Evolutionary conservation across 2,797 vertebrate species (phyloP).

Genomic region (Tachyglossus aculeatus): DNA sequence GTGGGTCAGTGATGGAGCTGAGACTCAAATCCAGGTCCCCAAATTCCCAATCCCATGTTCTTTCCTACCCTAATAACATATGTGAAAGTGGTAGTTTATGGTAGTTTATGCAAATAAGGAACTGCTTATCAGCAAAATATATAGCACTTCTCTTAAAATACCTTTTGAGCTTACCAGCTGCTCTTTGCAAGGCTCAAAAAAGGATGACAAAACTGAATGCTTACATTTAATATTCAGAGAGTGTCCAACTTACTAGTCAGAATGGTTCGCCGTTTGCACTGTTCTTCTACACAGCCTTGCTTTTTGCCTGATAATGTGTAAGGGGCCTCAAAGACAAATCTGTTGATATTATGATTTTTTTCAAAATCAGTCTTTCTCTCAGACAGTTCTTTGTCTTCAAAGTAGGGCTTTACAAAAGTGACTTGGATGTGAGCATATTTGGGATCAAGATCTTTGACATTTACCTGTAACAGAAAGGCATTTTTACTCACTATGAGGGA

Average conservation of each 20-base stretch:
- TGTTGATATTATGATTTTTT: conserved; percentile 92
- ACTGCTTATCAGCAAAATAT: conserved; percentile 7
- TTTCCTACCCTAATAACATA: too few relatives aligned
- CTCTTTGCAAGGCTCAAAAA: conserved; percentile 5
- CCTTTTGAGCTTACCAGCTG: conserved; percentile 25
- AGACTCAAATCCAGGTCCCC: too few relatives aligned
- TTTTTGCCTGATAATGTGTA: conserved; percentile 96
- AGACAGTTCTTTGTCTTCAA: conserved; percentile 90
- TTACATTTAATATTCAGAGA: background rate
- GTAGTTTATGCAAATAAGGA: conserved; percentile 13
- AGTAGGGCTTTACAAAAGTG: conserved; percentile 93
- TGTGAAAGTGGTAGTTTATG: too few relatives aligned
- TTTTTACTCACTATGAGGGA: conserved; percentile 5
- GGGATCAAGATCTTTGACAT: conserved; percentile 88
- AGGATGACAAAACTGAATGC: conserved; percentile 4
- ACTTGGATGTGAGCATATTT: conserved; percentile 95
- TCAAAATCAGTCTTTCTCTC: conserved; percentile 94
- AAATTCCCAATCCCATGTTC: too few relatives aligned
- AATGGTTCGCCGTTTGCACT: conserved; percentile 91
- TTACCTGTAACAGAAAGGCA: conserved; percentile 78
- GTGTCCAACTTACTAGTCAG: conserved; percentile 85
- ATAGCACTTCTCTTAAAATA: conserved; percentile 1
- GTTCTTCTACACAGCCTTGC: conserved; percentile 93
- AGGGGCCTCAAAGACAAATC: conserved; percentile 96
- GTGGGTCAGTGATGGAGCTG: too few relatives aligned